phyloP scores from a whole-genome alignment of 1,140 invertebrate genomes.

The Scaptodrosophila lebanonensis region DNA sequence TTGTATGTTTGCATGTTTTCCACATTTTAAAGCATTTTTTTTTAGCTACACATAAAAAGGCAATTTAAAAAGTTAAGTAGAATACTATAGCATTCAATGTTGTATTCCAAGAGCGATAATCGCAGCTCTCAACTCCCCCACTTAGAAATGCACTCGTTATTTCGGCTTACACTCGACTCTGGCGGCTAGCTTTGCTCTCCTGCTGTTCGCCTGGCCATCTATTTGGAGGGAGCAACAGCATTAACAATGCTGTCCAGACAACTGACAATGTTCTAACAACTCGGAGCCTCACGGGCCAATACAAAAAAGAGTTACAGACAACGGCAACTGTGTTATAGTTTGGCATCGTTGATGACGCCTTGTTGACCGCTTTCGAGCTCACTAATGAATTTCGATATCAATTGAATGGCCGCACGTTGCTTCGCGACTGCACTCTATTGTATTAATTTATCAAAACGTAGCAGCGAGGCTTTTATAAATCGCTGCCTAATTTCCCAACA shows the following conservation, averaged over 20 bases:
- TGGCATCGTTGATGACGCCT: constrained; percentile 37
- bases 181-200: too few relatives aligned
- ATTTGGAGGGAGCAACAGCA: constrained; percentile 10
- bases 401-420: constrained; percentile 54
- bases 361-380: constrained; percentile 35
- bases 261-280: constrained; percentile 25
- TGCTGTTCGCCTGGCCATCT: constrained; percentile 72
- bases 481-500: constrained; percentile 69
- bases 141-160: too few relatives aligned
- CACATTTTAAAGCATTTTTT: too few relatives aligned
- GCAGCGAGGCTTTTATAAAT: constrained; percentile 58
- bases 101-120: too few relatives aligned
- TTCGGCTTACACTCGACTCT: too few relatives aligned
- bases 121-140: too few relatives aligned
- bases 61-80: too few relatives aligned
- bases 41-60: too few relatives aligned
- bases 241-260: constrained; percentile 13
- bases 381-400: constrained; percentile 72
- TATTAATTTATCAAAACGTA: constrained; percentile 73
- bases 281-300: neutral
- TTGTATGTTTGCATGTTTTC: too few relatives aligned
- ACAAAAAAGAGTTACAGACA: constrained; percentile 19
- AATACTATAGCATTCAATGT: too few relatives aligned
- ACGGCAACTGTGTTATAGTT: constrained; percentile 16
- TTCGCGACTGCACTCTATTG: constrained; percentile 54